phyloP scores from a whole-genome alignment of 2,888 invertebrate species.

The Cheilosia scutellata region DNA sequence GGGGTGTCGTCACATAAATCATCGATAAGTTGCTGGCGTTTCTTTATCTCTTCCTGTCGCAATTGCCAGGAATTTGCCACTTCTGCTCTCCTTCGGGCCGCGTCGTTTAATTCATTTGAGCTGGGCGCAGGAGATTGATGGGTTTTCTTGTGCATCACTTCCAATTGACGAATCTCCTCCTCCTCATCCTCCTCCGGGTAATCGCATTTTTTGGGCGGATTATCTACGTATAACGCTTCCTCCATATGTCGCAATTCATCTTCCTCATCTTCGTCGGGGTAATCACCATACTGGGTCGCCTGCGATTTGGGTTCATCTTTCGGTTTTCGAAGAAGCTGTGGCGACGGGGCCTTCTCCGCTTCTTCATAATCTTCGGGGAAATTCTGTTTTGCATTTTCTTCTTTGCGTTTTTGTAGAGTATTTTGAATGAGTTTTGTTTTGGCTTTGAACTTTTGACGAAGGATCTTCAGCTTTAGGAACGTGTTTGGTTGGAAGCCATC shows the following conservation, averaged over 20 bases:
- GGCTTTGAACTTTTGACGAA: conserved; percentile 86
- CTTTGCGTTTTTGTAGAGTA: conserved; percentile 77
- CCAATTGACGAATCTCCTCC: conserved; percentile 54
- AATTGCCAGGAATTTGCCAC: neutral
- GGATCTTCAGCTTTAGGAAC: conserved; percentile 86
- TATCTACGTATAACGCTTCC: neutral
- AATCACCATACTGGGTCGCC: conserved; percentile 46
- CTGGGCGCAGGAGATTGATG: neutral
- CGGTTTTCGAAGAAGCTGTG: conserved; percentile 78
- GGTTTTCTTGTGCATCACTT: conserved; percentile 8
- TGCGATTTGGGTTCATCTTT: conserved; percentile 58
- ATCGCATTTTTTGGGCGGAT: neutral
- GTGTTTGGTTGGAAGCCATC: conserved; percentile 86
- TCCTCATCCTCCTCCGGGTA: conserved; percentile 41
- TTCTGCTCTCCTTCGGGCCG: neutral
- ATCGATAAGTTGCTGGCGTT: conserved; percentile 77
- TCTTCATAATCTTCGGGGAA: conserved; percentile 55
- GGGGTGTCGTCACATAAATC: conserved; percentile 78
- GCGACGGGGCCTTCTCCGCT: conserved; percentile 17
- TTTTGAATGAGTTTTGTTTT: conserved; percentile 84
- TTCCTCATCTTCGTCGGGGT: conserved; percentile 79
- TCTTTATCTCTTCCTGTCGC: conserved; percentile 46
- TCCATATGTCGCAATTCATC: conserved; percentile 80
- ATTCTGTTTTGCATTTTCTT: conserved; percentile 59
- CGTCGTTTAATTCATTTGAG: neutral